These are phyloP conservation scores for Pandion haliaetus DNA, from an alignment of 2,113 vertebrate genomes.

Conservation along the genomic window DNA sequence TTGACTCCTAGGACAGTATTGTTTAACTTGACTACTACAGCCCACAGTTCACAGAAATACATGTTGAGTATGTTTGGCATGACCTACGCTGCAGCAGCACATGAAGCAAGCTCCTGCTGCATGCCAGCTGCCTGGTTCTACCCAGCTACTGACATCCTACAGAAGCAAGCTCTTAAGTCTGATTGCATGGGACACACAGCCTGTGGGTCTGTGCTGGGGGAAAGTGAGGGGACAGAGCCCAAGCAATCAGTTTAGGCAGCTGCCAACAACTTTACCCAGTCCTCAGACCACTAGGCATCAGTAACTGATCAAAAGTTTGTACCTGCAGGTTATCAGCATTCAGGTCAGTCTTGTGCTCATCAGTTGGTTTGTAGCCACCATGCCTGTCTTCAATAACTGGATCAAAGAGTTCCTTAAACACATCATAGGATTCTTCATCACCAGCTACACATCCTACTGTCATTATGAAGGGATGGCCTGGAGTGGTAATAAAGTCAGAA, in stretches of 20 bases:
- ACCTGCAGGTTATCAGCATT: conserved; percentile 88
- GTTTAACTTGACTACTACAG: background rate
- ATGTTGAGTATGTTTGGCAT: background rate
- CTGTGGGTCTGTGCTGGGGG: background rate
- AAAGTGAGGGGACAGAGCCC: background rate
- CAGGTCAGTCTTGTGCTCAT: conserved; percentile 95
- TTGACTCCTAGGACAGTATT: background rate
- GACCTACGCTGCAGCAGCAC: background rate
- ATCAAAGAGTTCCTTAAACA: conserved; percentile 93
- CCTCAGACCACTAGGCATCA: background rate
- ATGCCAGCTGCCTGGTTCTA: background rate
- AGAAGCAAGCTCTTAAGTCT: background rate
- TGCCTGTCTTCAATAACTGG: conserved; percentile 92
- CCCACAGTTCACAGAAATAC: background rate
- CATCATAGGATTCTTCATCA: conserved; percentile 92
- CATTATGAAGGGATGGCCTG: conserved; percentile 96
- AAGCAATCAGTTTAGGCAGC: background rate
- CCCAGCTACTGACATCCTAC: background rate
- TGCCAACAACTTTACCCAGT: background rate
- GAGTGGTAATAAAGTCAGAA: conserved; percentile 47
- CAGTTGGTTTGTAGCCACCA: conserved; percentile 92
- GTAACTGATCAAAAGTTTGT: background rate
- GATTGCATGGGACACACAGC: background rate
- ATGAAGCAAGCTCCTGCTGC: background rate
- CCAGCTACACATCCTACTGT: conserved; percentile 95